Evolutionary conservation across 2,888 invertebrate genomes (phyloP).

Genomic region (Limnephilus auricula): DNA sequence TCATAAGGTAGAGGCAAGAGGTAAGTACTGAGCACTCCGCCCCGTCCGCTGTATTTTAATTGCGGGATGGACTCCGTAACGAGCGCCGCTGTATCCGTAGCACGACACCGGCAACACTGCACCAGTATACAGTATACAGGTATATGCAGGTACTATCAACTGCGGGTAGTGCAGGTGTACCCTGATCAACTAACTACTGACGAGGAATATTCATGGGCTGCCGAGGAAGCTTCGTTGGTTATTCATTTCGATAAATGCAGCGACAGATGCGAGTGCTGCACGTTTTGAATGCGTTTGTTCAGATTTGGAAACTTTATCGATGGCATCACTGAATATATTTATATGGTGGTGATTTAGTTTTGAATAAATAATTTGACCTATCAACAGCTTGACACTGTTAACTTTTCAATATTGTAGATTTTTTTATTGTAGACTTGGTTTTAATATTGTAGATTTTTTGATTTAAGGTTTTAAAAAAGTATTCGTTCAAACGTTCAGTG

Average conservation of each 20-base stretch:
- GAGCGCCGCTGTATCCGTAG: conserved; percentile 20
- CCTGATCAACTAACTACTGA: conserved; percentile 10
- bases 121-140: neutral
- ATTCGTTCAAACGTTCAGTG: too few relatives aligned
- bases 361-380: too few relatives aligned
- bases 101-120: conserved; percentile 6
- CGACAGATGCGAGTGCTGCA: neutral
- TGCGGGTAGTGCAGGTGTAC: neutral
- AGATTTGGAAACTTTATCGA: neutral
- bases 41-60: conserved; percentile 38
- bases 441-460: too few relatives aligned
- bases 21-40: neutral
- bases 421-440: too few relatives aligned
- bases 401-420: too few relatives aligned
- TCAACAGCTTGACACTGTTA: too few relatives aligned
- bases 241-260: conserved; percentile 17
- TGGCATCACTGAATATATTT: too few relatives aligned
- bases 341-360: too few relatives aligned
- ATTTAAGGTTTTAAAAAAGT: too few relatives aligned
- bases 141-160: neutral
- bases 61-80: conserved; percentile 36
- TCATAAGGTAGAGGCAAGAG: neutral
- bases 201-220: conserved; percentile 21
- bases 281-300: neutral
- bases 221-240: neutral